Conservation (phyloP, 2,113 vertebrate genomes). For the Riparia riparia region DNA sequence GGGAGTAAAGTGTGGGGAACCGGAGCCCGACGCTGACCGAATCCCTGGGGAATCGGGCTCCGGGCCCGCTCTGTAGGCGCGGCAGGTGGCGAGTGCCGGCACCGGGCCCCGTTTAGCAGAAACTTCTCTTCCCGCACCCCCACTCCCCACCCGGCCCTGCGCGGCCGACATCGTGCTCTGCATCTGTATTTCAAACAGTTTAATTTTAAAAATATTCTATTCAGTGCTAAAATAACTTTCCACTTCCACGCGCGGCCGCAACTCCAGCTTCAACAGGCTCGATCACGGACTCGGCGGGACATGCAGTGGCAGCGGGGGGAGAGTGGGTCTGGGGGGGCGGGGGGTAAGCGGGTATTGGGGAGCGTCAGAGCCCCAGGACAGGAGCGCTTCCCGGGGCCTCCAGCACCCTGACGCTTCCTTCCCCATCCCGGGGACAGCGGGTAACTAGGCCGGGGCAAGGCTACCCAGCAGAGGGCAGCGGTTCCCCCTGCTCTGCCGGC, state of each 20-base stretch:
- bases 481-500: background rate
- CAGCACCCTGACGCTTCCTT: background rate
- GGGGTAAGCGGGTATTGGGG: background rate
- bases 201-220: conserved; percentile 85
- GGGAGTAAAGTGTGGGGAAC: background rate
- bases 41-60: background rate
- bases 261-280: conserved; percentile 66
- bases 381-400: background rate
- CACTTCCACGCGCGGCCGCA: conserved; percentile 70
- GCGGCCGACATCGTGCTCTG: background rate
- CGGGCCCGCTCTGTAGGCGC: background rate
- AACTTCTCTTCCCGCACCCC: background rate
- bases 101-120: no score
- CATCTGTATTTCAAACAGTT: conserved; percentile 77
- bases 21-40: background rate
- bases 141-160: no score
- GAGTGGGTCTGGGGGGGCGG: background rate
- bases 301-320: conserved; percentile 70
- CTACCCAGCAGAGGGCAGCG: background rate
- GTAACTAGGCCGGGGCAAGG: background rate
- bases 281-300: conserved; percentile 70
- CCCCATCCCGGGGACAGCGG: background rate
- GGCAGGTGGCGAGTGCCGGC: background rate
- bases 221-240: conserved; percentile 85
- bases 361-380: background rate